A percentile compares a stretch with the other conserved stretches of the same genome.
These are phyloP conservation scores for Formica exsecta DNA, from an alignment of 1,140 invertebrate species.

Conservation along the genomic window DNA sequence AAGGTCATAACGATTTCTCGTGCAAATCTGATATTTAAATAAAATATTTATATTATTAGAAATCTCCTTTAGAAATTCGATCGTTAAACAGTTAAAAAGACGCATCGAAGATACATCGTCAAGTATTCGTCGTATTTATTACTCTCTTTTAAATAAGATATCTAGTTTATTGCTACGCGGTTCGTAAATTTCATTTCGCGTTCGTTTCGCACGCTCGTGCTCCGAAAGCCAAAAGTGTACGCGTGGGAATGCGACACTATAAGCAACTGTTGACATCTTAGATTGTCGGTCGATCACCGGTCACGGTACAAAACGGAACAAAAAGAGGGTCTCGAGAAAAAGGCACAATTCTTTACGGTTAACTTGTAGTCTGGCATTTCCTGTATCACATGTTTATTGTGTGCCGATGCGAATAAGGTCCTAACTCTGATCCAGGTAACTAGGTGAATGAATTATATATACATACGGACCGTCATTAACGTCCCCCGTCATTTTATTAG, in stretches of 20 bases:
- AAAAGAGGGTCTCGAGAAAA: slow-evolving; percentile 15
- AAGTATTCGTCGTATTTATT: neutral
- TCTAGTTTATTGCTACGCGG: slow-evolving; percentile 3
- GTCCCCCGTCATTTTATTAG: neutral
- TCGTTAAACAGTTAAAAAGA: neutral
- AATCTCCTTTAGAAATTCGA: neutral
- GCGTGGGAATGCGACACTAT: slow-evolving; percentile 14
- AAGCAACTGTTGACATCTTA: too few relatives aligned
- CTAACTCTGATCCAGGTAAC: neutral
- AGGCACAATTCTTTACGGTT: slow-evolving; percentile 39
- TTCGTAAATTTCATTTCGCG: slow-evolving; percentile 11
- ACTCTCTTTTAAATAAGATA: neutral
- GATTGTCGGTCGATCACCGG: slow-evolving; percentile 15
- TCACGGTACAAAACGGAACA: neutral
- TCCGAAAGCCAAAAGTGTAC: slow-evolving; percentile 30
- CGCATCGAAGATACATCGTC: neutral
- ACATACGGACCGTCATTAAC: neutral
- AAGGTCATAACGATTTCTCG: neutral
- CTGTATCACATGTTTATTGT: neutral
- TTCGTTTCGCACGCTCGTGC: slow-evolving; percentile 15
- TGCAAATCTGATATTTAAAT: too few relatives aligned
- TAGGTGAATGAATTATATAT: neutral
- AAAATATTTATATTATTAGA: neutral
- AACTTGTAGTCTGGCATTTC: neutral
- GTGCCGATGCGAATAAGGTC: neutral